phyloP scores from a whole-genome alignment of 2,797 vertebrate genomes.

The Craterocephalus amniculus region DNA sequence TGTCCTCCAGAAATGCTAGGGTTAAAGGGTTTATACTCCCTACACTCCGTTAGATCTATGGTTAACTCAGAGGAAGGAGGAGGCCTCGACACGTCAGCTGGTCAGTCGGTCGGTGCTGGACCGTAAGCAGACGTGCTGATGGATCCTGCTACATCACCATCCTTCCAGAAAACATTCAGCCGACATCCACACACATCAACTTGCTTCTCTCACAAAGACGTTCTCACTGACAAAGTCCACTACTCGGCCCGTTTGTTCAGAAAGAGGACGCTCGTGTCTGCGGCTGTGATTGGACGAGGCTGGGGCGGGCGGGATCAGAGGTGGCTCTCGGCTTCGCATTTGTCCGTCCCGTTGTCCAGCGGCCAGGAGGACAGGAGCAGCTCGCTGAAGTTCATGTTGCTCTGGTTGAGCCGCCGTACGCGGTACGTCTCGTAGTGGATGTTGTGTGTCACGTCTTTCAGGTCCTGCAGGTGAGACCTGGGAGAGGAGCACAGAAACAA shows the following conservation, averaged over 20 bases:
- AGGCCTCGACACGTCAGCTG: background rate
- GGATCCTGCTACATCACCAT: conserved; percentile 18
- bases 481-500: conserved; percentile 10
- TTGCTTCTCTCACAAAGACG: conserved; percentile 51
- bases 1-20: conserved; percentile 1
- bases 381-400: conserved; percentile 80
- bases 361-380: conserved; percentile 68
- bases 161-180: conserved; percentile 44
- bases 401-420: conserved; percentile 88
- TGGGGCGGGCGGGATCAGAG: conserved; percentile 81
- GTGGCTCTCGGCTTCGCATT: conserved; percentile 69
- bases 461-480: conserved; percentile 95
- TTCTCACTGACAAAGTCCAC: conserved; percentile 36
- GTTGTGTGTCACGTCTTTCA: conserved; percentile 96
- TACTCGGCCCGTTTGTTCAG: conserved; percentile 30
- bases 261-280: no score
- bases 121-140: no score
- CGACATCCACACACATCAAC: conserved; percentile 65
- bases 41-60: conserved; percentile 7
- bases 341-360: conserved; percentile 71
- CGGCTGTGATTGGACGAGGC: background rate
- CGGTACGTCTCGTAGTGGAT: conserved; percentile 95
- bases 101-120: no score
- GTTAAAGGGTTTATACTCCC: conserved; percentile 9
- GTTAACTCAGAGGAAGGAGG: background rate